Evolutionary conservation across 2,888 invertebrate species (phyloP), one percentile per base, ranked within the genome.

Genomic region (Philereme transversata): DNA sequence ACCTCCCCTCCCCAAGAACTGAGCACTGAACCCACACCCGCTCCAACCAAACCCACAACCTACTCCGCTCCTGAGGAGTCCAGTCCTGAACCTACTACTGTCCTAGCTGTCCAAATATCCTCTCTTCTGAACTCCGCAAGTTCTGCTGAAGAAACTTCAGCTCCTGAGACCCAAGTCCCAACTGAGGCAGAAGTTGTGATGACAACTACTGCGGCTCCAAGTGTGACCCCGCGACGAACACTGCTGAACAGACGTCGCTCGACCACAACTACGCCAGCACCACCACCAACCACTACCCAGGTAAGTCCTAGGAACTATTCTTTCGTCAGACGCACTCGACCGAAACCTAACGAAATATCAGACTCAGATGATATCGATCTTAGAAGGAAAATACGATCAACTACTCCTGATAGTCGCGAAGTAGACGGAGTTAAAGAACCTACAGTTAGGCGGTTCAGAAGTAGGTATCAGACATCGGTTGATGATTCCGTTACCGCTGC

Each of bases 241-340:
- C 51, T 78, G n/a, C 68, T 81, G 22, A 22, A 22, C 48, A 78
- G 84, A 48, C 82, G 87, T 35, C 77, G 84, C 1, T 74, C 86
- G 11, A 81, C 78, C 36, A 77, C 72, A 0, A 78, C 83, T 10
- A 73, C 84, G n/a, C 74, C 84, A 5, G 69, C 81, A 51, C 70
- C 81, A 1, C 72, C 84, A 7, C 72, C 81, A 6, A 73, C 86
- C 6, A 76, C 84, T 8, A 86, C 87, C 6, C 90, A 91, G 94
- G 94, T 94, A 88, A 94, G 94, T 92, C 84, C 85, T 79, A 93
- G 89, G 90, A 92, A 87, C 82, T 92, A 90, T 83, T 77, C 87
- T 81, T 88, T 87, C 67, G 79, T 90, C 67, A 87, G 84, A 65
- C 89, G 92, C 63, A 86, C 90, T 60, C 83, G 87, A 67, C 89